These are phyloP conservation scores for Rhagonycha fulva DNA, from an alignment of 2,888 invertebrate species.

Conservation along the genomic window DNA sequence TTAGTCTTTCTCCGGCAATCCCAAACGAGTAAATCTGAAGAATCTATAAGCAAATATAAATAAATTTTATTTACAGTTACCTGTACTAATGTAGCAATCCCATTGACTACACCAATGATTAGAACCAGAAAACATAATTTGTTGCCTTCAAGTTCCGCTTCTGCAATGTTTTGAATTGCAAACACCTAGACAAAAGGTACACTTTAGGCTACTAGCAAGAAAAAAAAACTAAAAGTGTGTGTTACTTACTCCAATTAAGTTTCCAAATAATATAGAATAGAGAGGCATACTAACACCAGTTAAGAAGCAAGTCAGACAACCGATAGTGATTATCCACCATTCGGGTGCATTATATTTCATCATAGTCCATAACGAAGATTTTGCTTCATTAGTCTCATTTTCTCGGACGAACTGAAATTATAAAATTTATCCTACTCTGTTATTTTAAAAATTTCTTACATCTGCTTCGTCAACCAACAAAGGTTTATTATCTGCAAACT, in stretches of 20 bases:
- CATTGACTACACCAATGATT: constrained; percentile 66
- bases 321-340: constrained; percentile 67
- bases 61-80: constrained; percentile 52
- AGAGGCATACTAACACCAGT: constrained; percentile 75
- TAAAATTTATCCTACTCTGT: not conserved
- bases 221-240: no score
- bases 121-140: constrained; percentile 68
- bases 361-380: constrained; percentile 51
- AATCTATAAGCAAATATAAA: not conserved
- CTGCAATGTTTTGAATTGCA: constrained; percentile 55
- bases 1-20: constrained; percentile 78
- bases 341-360: constrained; percentile 69
- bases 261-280: constrained; percentile 73
- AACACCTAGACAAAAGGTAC: constrained; percentile 53
- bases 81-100: constrained; percentile 67
- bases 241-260: constrained; percentile 65
- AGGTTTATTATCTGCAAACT: not conserved
- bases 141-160: constrained; percentile 62
- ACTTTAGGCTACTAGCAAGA: no score
- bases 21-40: constrained; percentile 58
- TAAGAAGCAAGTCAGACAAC: constrained; percentile 64
- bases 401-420: constrained; percentile 12
- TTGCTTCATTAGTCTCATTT: not conserved
- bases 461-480: not conserved
- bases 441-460: not conserved